Conservation (phyloP, 2,113 vertebrate genomes). For the Pygoscelis adeliae region DNA sequence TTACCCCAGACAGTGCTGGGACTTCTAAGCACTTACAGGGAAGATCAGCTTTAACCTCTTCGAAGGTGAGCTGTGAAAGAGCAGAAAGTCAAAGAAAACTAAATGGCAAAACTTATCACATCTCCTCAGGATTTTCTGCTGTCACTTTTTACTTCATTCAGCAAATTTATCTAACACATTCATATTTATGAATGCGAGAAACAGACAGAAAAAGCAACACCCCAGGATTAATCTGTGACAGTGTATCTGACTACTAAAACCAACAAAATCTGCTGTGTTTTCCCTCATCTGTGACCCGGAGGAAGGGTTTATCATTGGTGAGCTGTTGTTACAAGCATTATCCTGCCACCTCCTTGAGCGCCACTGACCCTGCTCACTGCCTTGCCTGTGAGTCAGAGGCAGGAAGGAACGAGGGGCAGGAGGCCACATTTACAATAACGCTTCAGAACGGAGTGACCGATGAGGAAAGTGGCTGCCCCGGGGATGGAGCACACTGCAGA, state of each 20-base stretch:
- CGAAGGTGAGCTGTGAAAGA: background rate
- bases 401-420: background rate
- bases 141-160: background rate
- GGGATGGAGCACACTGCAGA: background rate
- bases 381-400: fast-evolving
- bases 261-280: background rate
- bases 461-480: background rate
- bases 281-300: background rate
- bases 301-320: background rate
- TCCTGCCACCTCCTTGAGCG: background rate
- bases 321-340: background rate
- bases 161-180: background rate
- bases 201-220: background rate
- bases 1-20: background rate
- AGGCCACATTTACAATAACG: background rate
- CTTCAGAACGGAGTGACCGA: fast-evolving
- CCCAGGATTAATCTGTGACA: background rate
- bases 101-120: background rate
- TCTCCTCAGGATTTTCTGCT: background rate
- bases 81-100: background rate
- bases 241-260: background rate
- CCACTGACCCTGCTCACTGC: background rate
- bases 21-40: background rate
- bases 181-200: background rate
- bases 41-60: background rate